phyloP scores from a whole-genome alignment of 2,797 vertebrate species.

The Linurgus olivaceus region DNA sequence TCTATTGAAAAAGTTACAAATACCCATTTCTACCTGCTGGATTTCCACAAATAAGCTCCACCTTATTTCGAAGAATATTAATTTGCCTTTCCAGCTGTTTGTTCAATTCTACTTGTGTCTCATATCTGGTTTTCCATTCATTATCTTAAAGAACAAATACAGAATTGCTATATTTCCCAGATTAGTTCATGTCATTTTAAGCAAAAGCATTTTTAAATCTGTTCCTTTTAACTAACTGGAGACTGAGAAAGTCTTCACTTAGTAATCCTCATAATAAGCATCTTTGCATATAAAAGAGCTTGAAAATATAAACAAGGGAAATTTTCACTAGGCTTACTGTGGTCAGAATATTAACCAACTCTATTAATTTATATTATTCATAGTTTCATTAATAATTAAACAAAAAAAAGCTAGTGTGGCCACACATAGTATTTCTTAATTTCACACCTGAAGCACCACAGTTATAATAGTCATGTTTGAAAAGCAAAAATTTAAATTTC shows the following conservation, averaged over 20 bases:
- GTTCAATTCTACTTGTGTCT: conserved; percentile 87
- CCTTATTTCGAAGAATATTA: conserved; percentile 76
- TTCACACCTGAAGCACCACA: neutral
- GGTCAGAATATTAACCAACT: neutral
- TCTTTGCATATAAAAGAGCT: neutral
- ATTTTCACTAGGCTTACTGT: neutral
- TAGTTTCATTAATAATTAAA: neutral
- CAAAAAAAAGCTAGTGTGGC: neutral
- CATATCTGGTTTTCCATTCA: conserved; percentile 89
- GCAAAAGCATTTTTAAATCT: neutral
- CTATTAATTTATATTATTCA: neutral
- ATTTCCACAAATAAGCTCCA: conserved; percentile 79
- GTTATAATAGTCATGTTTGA: neutral
- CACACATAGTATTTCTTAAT: neutral
- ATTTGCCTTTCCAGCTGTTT: conserved; percentile 85
- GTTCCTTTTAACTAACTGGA: neutral
- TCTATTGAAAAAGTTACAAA: neutral
- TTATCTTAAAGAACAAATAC: conserved; percentile 71
- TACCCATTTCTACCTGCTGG: conserved; percentile 78
- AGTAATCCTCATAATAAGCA: neutral
- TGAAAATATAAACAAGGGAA: neutral
- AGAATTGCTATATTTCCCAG: neutral
- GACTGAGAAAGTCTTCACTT: neutral
- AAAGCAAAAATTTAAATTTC: neutral
- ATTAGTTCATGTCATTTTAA: neutral